Evolutionary conservation across 2,113 vertebrate species (phyloP).

Genomic region (Strix aluco): DNA sequence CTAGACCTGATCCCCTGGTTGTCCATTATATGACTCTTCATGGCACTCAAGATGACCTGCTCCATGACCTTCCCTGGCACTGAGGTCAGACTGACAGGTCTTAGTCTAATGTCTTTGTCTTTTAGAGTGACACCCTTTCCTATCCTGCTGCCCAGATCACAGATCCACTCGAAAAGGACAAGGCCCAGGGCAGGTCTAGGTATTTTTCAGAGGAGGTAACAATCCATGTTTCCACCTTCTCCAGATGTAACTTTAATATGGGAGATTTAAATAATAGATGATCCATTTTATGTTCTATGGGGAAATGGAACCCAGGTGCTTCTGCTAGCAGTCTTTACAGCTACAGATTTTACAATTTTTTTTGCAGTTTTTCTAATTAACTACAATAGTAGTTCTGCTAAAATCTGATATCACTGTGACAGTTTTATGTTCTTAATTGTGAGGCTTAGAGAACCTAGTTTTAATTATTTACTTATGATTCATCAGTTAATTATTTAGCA

Average conservation of each 20-base stretch:
- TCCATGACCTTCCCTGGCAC: too few species aligned
- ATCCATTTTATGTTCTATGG: background rate
- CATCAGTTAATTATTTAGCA: conserved; percentile 32
- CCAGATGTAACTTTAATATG: background rate
- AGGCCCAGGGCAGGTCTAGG: background rate
- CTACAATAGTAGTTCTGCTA: background rate
- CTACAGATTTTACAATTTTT: background rate
- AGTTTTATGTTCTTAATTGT: background rate
- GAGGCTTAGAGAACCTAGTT: background rate
- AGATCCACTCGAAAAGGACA: background rate
- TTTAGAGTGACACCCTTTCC: background rate
- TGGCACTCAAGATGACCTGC: too few species aligned
- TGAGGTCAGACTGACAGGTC: too few species aligned
- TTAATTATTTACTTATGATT: conserved; percentile 31
- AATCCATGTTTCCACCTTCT: background rate
- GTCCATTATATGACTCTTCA: too few species aligned
- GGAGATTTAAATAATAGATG: background rate
- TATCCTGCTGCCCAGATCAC: background rate
- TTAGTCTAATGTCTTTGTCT: background rate
- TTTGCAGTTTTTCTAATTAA: background rate
- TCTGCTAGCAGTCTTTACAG: background rate
- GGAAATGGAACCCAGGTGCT: background rate
- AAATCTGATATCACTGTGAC: background rate
- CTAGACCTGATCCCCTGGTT: too few species aligned
- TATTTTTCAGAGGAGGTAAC: background rate